Percentiles rank a stretch among this genome's conserved stretches.
Conservation (phyloP, 2,888 invertebrate species). For the Galeruca laticollis region DNA sequence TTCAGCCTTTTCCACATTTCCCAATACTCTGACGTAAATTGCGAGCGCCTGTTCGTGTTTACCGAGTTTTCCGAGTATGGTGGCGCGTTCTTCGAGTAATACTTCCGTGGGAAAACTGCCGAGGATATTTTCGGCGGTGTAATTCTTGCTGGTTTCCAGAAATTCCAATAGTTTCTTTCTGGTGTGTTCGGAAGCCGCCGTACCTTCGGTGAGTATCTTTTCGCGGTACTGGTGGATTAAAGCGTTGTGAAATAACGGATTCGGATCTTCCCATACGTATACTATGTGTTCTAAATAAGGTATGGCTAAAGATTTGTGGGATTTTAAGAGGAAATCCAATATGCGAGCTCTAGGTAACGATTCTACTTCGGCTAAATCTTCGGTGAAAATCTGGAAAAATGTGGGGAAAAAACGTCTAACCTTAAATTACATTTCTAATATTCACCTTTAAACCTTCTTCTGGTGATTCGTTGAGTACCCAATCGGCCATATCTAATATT, state of each 20-base stretch:
- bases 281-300: conserved; percentile 97
- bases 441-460: conserved; percentile 83
- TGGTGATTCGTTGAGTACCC: conserved; percentile 89
- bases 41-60: conserved; percentile 93
- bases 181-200: conserved; percentile 69
- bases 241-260: conserved; percentile 89
- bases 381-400: conserved; percentile 79
- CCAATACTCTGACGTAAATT: conserved; percentile 90
- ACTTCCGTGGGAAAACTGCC: conserved; percentile 87
- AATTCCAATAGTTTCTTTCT: conserved; percentile 80
- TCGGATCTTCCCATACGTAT: conserved; percentile 87
- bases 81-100: conserved; percentile 92
- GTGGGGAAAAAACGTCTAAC: background rate
- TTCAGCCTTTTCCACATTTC: conserved; percentile 86
- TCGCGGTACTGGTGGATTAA: conserved; percentile 91
- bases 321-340: conserved; percentile 87
- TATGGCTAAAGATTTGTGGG: conserved; percentile 84
- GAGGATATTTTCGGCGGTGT: conserved; percentile 88
- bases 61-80: conserved; percentile 92
- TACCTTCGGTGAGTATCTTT: conserved; percentile 68
- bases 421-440: background rate
- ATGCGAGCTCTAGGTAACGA: conserved; percentile 89
- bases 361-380: conserved; percentile 89
- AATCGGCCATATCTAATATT: conserved; percentile 94
- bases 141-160: conserved; percentile 83